Base-by-base conservation (phyloP, 2,113 vertebrate species). In the Rhineura floridana region DNA sequence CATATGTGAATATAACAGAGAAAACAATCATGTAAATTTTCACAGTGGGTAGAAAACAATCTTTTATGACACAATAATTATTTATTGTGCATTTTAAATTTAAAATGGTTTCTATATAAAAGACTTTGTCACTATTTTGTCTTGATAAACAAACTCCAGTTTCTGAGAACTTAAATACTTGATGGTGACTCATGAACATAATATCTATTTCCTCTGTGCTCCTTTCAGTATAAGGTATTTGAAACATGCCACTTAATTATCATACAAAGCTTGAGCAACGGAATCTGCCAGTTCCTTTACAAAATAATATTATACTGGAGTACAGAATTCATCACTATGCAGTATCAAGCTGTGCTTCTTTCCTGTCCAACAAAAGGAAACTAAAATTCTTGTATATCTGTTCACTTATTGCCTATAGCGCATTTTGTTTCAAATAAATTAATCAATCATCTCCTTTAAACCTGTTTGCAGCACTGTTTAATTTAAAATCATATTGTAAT, bases 391-490 rank as follows among this genome's bases (percentile, higher is more conserved):
- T 89, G 93, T 81, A 85, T 46, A 90, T 77, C 10, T 73, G n/a
- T 70, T 91, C 65, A 75, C 2, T 23, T 87, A 59, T 36, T 59
- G 88, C 0, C 80, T 86, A 91, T 75, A 93, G 88, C 3, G 50
- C 39, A 65, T 50, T 73, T 83, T 44, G 83, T 52, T 91, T 90
- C 63, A 92, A 90, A 19, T 25, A 63, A 92, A 89, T 63, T 76
- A 84, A 90, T 85, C 19, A 91, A 85, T 84, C 88, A n/a, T 85
- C 7, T 88, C 10, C 84, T 33, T 77, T 87, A 88, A 50, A 90
- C 87, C 42, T 6, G 89, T 73, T 91, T 93, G 91, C 65, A 82
- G 59, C 76, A 63, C 89, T 85, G 93, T 90, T 91, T 91, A n/a
- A 88, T 79, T 91, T 91, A 72, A 28, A 55, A 80, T 23, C 88